These are phyloP conservation scores for Syngnathus rostellatus DNA, from an alignment of 2,797 vertebrate genomes.

Conservation along the genomic window DNA sequence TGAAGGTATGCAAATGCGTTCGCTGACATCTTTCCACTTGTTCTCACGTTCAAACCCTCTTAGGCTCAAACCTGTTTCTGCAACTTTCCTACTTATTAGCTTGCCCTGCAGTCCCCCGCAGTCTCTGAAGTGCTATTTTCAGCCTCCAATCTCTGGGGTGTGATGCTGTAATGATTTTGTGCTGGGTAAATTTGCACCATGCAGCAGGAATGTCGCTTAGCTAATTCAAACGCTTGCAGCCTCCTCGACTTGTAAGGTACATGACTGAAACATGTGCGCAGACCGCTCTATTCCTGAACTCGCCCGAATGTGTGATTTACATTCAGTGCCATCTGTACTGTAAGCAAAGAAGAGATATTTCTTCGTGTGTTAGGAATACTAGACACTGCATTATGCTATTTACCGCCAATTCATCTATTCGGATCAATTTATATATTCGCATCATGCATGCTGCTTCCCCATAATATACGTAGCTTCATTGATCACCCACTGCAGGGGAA, in stretches of 20 bases:
- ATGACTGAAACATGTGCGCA: constrained; percentile 23
- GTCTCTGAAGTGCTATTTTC: constrained; percentile 30
- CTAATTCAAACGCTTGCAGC: constrained; percentile 45
- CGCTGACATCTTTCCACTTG: constrained; percentile 13
- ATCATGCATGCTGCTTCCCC: neutral
- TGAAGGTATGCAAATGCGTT: constrained; percentile 3
- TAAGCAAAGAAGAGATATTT: constrained; percentile 4
- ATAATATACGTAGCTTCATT: neutral
- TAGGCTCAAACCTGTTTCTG: constrained; percentile 23
- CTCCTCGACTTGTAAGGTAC: constrained; percentile 23
- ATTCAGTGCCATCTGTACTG: neutral
- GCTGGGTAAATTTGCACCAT: constrained; percentile 47
- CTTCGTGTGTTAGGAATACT: too few species aligned
- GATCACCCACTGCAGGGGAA: constrained; percentile 9
- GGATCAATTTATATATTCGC: neutral
- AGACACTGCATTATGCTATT: neutral
- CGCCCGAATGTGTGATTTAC: constrained; percentile 32
- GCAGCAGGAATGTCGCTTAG: constrained; percentile 45
- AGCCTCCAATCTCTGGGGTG: constrained; percentile 27
- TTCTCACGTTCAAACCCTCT: constrained; percentile 8
- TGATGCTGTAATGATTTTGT: constrained; percentile 52
- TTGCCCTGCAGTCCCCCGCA: constrained; percentile 24
- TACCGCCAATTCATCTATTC: neutral
- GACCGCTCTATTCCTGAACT: constrained; percentile 23
- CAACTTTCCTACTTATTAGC: constrained; percentile 16